Evolutionary conservation across 2,797 vertebrate species (phyloP).

Genomic region (Ctenochaetus hawaiiensis): DNA sequence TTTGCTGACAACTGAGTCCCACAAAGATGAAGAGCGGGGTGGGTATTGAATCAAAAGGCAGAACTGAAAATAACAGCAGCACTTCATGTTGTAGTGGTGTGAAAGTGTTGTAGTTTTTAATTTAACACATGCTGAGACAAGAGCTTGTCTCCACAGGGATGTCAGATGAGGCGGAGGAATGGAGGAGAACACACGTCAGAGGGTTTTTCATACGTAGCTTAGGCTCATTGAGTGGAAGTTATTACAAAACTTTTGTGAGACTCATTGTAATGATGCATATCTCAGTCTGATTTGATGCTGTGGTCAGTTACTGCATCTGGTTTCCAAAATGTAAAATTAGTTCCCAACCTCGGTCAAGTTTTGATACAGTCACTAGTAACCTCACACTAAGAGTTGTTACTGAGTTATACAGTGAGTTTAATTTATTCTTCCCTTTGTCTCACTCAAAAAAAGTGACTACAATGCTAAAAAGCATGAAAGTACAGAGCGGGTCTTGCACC

Average conservation of each 20-base stretch:
- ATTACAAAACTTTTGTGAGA: slow-evolving; percentile 23
- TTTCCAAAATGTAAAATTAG: too few species aligned
- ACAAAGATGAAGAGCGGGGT: not conserved
- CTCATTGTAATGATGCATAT: slow-evolving; percentile 16
- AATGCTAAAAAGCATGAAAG: not conserved
- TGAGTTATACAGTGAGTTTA: not conserved
- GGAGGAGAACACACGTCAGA: slow-evolving; percentile 14
- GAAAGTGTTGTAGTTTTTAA: not conserved
- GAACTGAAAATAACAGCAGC: not conserved
- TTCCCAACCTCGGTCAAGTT: too few species aligned
- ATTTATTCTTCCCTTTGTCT: not conserved
- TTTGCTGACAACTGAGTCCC: not conserved
- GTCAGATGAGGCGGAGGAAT: slow-evolving; percentile 6
- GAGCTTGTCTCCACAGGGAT: slow-evolving; percentile 4
- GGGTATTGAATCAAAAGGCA: not conserved
- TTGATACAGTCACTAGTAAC: too few species aligned
- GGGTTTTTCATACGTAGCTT: slow-evolving; percentile 16
- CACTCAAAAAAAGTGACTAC: not conserved
- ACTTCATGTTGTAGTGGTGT: not conserved
- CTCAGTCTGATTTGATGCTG: slow-evolving; percentile 3
- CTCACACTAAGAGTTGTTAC: too few species aligned
- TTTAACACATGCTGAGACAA: not conserved
- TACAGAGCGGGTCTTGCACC: not conserved
- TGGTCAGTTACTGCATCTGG: too few species aligned
- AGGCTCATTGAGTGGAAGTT: slow-evolving; percentile 35